A percentile compares a stretch with the other conserved stretches of the same genome.
phyloP scores from a whole-genome alignment of 2,113 vertebrate genomes.

The Tupaia tana region DNA sequence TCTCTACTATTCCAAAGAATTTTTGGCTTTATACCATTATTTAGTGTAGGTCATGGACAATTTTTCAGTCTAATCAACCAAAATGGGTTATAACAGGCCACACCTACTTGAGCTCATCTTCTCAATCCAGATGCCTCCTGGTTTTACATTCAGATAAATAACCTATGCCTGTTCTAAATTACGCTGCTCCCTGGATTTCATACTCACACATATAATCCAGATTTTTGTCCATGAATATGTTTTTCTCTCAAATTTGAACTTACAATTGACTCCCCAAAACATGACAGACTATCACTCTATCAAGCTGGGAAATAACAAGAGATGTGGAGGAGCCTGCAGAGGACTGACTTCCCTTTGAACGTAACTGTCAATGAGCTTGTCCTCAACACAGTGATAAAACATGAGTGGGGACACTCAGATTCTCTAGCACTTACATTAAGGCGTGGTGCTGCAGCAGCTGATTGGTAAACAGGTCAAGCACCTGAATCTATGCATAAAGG shows the following conservation, averaged over 20 bases:
- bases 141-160: not conserved
- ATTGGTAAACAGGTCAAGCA: not conserved
- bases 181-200: not conserved
- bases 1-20: not conserved
- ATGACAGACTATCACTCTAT: not conserved
- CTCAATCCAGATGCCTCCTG: not conserved
- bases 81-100: not conserved
- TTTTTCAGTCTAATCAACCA: not conserved
- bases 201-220: not conserved
- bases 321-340: not conserved
- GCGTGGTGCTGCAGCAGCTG: not conserved
- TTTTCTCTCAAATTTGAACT: not conserved
- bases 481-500: not conserved
- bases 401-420: not conserved
- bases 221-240: not conserved
- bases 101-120: not conserved
- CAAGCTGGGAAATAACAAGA: not conserved
- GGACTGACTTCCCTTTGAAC: not conserved
- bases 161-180: not conserved
- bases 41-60: not conserved
- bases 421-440: fast-evolving
- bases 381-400: not conserved
- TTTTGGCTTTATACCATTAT: not conserved
- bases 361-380: not conserved
- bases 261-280: not conserved